A percentile compares a stretch with the other conserved stretches of the same genome.
These are phyloP conservation scores for Drymonia ruficornis DNA, from an alignment of 2,888 invertebrate genomes.

Conservation along the genomic window DNA sequence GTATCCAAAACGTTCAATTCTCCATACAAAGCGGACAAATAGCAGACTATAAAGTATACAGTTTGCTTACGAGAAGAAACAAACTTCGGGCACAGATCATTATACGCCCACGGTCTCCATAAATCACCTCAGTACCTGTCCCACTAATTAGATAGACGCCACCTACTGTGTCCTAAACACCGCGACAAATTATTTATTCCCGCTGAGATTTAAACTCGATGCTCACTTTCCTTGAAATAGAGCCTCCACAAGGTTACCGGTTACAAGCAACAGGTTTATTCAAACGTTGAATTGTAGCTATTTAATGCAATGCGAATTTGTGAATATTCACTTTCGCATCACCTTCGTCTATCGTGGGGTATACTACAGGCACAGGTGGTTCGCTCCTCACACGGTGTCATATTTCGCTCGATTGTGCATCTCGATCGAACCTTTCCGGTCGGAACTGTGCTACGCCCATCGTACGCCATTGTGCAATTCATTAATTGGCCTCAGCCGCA, in stretches of 20 bases:
- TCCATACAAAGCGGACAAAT: too few species aligned
- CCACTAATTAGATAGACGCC: slow-evolving; percentile 49
- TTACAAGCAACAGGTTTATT: slow-evolving; percentile 30
- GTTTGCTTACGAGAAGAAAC: too few species aligned
- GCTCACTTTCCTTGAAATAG: slow-evolving; percentile 32
- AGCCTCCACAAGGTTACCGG: slow-evolving; percentile 32
- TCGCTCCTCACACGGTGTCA: slow-evolving; percentile 61
- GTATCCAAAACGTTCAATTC: too few species aligned
- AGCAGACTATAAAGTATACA: too few species aligned
- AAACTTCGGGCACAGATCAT: too few species aligned
- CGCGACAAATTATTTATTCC: slow-evolving; percentile 48
- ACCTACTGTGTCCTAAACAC: slow-evolving; percentile 50
- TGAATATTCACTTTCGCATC: slow-evolving; percentile 45
- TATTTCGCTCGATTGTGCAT: slow-evolving; percentile 67
- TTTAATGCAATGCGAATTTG: slow-evolving; percentile 36
- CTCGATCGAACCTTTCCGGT: slow-evolving; percentile 78
- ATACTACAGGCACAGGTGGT: slow-evolving; percentile 64
- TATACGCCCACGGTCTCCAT: slow-evolving; percentile 28
- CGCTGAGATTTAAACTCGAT: slow-evolving; percentile 44
- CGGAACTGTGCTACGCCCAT: slow-evolving; percentile 79
- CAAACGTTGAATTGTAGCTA: slow-evolving; percentile 32
- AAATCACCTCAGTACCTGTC: slow-evolving; percentile 40
- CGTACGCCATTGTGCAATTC: slow-evolving; percentile 61
- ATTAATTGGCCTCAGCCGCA: slow-evolving; percentile 80
- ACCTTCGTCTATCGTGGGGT: slow-evolving; percentile 32